Evolutionary conservation across 2,888 invertebrate species (phyloP).

Genomic region (Meandrusa payeni): DNA sequence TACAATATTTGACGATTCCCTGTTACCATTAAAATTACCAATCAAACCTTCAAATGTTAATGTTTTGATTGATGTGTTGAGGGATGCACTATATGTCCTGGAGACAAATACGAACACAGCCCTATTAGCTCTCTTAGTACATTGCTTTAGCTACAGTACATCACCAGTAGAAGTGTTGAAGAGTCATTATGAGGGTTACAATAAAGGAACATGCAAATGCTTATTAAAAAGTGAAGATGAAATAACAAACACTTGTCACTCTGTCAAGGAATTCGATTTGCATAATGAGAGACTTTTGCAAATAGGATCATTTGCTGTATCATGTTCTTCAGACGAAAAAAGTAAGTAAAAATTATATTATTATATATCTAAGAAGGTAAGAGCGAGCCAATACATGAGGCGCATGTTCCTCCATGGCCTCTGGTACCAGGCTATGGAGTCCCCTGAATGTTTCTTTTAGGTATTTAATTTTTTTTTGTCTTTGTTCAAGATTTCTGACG

Average conservation of each 20-base stretch:
- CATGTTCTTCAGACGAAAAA: slow-evolving; percentile 70
- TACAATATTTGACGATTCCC: slow-evolving; percentile 62
- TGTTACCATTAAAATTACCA: slow-evolving; percentile 55
- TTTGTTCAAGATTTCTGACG: too few species aligned
- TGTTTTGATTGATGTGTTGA: slow-evolving; percentile 81
- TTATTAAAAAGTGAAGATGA: slow-evolving; percentile 38
- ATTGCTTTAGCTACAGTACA: slow-evolving; percentile 54
- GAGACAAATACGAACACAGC: slow-evolving; percentile 85
- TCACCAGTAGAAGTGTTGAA: slow-evolving; percentile 53
- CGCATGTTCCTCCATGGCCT: too few species aligned
- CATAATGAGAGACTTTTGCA: slow-evolving; percentile 85
- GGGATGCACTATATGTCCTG: slow-evolving; percentile 82
- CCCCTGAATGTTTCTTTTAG: too few species aligned
- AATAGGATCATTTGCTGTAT: slow-evolving; percentile 86
- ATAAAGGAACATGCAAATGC: slow-evolving; percentile 43
- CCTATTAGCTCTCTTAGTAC: slow-evolving; percentile 77
- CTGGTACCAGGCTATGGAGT: too few species aligned
- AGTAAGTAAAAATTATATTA: slow-evolving; percentile 43
- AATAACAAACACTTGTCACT: slow-evolving; percentile 64
- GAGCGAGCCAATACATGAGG: too few species aligned
- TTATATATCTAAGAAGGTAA: too few species aligned
- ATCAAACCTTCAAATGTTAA: slow-evolving; percentile 71
- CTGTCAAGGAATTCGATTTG: slow-evolving; percentile 83
- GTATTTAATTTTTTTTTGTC: too few species aligned
- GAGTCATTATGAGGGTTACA: slow-evolving; percentile 44